Evolutionary conservation across 1,140 invertebrate genomes (phyloP).

Genomic region (Zelostemma sp.): DNA sequence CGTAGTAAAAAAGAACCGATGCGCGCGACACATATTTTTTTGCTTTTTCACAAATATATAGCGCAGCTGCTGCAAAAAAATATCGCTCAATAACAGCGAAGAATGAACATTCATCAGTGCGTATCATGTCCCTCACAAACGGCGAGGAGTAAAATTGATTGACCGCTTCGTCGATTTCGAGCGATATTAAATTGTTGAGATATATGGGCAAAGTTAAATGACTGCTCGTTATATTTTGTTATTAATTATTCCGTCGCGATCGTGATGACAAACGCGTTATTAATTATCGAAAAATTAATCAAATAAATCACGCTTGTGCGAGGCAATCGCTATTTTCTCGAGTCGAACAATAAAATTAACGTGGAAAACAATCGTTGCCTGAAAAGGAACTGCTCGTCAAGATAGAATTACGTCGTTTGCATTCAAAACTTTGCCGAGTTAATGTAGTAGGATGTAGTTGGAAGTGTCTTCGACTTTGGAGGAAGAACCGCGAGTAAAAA

Average conservation of each 20-base stretch:
- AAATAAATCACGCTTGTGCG: neutral
- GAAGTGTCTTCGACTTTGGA: no score
- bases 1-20: no score
- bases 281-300: neutral
- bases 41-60: slow-evolving; percentile 23
- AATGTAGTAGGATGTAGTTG: no score
- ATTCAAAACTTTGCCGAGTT: no score
- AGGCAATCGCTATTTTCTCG: neutral
- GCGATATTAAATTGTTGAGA: slow-evolving; percentile 12
- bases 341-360: neutral
- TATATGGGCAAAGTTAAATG: slow-evolving; percentile 1
- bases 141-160: slow-evolving; percentile 32
- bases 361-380: no score
- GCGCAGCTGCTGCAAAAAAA: slow-evolving; percentile 26
- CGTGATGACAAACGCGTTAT: neutral
- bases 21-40: neutral
- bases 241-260: neutral
- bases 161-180: slow-evolving; percentile 29
- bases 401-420: no score
- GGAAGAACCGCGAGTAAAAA: neutral
- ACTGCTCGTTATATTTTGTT: neutral
- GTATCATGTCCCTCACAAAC: slow-evolving; percentile 33
- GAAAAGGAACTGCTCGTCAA: no score
- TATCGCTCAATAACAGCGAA: slow-evolving; percentile 29
- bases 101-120: slow-evolving; percentile 38